Evolutionary conservation across 2,797 vertebrate species (phyloP), one percentile per base, ranked within the genome.

Genomic region (Molossus alvarezi): DNA sequence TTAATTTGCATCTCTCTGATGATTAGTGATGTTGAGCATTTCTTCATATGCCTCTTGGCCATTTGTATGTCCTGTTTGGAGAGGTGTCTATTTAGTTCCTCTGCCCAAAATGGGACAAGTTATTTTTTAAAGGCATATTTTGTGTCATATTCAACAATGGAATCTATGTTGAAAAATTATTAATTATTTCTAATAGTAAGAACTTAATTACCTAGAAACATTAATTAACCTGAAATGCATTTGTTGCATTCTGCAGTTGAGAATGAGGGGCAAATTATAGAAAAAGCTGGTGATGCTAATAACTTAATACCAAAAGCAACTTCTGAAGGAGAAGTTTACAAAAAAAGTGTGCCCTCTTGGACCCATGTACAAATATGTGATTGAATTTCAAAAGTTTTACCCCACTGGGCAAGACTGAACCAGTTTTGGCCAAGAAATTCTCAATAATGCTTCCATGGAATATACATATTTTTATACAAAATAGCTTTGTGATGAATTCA

Each of bases 341-440:
- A 9, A 21, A 87, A 80, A 1, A 45, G 4, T 85, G n/a, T 84
- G 53, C 55, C n/a, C 21, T 93, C 25, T 75, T 92, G 77, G 60
- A 29, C 27, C 29, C 60, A 29, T 76, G 58, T 88, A 95, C 37
- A 96, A 80, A 90, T 45, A 79, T 57, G 76, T 62, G 27, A 83
- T 77, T 95, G 83, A 77, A 93, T 83, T 75, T 53, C 71, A 4
- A 41, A 92, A 62, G 48, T 76, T 97, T 82, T 92, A 92, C 6
- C 15, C 81, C 53, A 80, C 37, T 37, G 18, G 89, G 64, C 23
- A 65, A 75, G 48, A 67, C 41, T 86, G 37, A 94, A 92, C 69
- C 82, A 33, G 94, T 88, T 95, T 89, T 91, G 53, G 71, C 84
- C 48, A 89, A 94, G 33, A 89, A 94, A 94, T 83, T 41, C n/a